phyloP scores from a whole-genome alignment of 2,113 vertebrate species.

The Rallus limicola region DNA sequence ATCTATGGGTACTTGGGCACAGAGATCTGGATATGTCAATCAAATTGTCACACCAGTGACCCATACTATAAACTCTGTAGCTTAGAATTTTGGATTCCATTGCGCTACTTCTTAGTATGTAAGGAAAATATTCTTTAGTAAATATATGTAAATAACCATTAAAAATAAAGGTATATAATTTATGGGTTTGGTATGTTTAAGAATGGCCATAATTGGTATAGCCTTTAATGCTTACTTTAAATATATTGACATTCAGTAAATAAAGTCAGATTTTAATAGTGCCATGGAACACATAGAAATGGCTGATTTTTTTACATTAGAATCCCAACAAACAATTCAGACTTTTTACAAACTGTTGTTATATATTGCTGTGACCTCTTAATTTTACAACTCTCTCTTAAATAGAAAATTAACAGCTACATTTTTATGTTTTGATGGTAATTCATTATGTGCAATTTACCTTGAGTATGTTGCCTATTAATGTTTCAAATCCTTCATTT shows the following conservation, averaged over 20 bases:
- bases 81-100: neutral
- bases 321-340: neutral
- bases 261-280: neutral
- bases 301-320: neutral
- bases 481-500: neutral
- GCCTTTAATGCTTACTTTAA: neutral
- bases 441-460: neutral
- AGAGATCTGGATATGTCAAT: neutral
- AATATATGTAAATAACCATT: neutral
- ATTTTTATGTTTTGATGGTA: neutral
- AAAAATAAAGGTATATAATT: neutral
- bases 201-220: neutral
- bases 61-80: neutral
- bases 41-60: neutral
- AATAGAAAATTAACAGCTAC: neutral
- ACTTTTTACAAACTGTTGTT: neutral
- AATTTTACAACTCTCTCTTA: neutral
- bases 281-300: neutral
- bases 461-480: neutral
- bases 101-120: neutral
- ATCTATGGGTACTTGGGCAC: neutral
- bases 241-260: neutral
- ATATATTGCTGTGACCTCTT: neutral
- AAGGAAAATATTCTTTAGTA: neutral
- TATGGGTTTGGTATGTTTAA: neutral